Evolutionary conservation across 2,797 vertebrate genomes (phyloP), one percentile per base, ranked within the genome.

Genomic region (Molossus alvarezi): DNA sequence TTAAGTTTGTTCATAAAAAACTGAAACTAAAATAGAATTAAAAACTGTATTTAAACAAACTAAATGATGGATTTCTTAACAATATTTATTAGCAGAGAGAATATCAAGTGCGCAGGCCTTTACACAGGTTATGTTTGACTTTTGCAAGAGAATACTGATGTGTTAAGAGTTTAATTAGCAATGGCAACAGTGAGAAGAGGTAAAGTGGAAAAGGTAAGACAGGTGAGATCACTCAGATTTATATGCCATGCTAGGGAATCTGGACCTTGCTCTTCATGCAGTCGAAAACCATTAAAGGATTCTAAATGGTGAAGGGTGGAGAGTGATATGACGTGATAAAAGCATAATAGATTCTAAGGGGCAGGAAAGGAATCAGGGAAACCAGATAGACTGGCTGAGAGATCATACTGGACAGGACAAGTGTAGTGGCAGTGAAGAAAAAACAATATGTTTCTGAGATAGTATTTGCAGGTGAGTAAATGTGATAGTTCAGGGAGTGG

Each of bases 11-110:
- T 92, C 3, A 82, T 64, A 55, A 60, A 86, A 69, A 65, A 55
- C 21, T 55, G 21, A 77, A 77, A 76, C 17, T 12, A 21, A n/a
- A 13, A 20, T 53, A 33, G 45, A 89, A 69, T 81, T 58, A 71
- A 79, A 86, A 83, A 60, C 23, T 82, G 6, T 83, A 53, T 76
- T 77, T 80, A 87, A 65, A 71, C 33, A 83, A 91, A 60, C 6
- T 45, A 60, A 60, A 23, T 41, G 15, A 1, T 87, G 3, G 15
- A 10, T 81, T 94, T 88, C 60, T 82, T 88, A 64, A 88, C 18
- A 51, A 57, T 79, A 80, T 37, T 37, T 25, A 27, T 75, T 88
- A 79, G 58, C 4, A 21, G 17, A 90, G 73, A 86, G 12, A 77
- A 57, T 12, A 21, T 67, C 33, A n/a, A 17, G 20, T 75, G 17